phyloP scores from a whole-genome alignment of 2,888 invertebrate genomes.

The Cheilosia scutellata region DNA sequence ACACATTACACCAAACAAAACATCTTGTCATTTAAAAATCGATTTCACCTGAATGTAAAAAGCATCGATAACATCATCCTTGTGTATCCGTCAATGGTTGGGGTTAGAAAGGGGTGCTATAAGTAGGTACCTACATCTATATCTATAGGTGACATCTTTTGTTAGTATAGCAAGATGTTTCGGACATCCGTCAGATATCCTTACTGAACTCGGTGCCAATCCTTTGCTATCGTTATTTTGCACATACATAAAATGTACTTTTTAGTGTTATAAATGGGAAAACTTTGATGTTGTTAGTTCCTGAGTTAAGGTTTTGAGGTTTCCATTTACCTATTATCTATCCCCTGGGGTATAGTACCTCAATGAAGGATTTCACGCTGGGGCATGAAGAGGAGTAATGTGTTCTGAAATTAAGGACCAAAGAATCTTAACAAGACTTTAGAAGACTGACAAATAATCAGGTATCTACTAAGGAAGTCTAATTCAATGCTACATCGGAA shows the following conservation, averaged over 20 bases:
- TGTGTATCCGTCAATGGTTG: conserved; percentile 8
- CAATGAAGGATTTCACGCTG: background rate
- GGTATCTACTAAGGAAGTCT: too few species aligned
- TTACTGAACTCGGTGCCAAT: conserved; percentile 17
- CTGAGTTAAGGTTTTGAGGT: background rate
- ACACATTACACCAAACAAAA: background rate
- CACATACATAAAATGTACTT: background rate
- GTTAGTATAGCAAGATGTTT: conserved; percentile 50
- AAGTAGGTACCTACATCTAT: background rate
- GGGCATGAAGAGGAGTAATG: background rate
- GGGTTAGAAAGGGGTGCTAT: background rate
- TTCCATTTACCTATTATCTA: background rate
- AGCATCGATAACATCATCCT: background rate
- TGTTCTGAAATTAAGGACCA: background rate
- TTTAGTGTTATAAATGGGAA: conserved; percentile 3
- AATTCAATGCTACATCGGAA: too few species aligned
- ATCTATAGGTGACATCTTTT: conserved; percentile 20
- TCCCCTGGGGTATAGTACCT: background rate
- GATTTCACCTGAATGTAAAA: conserved; percentile 54
- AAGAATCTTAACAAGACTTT: too few species aligned
- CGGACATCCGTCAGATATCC: conserved; percentile 62
- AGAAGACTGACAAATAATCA: too few species aligned
- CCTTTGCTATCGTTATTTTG: background rate
- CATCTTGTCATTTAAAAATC: conserved; percentile 35
- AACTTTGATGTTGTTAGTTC: background rate